Conservation (phyloP, 2,797 vertebrate genomes). For the Takifugu rubripes region DNA sequence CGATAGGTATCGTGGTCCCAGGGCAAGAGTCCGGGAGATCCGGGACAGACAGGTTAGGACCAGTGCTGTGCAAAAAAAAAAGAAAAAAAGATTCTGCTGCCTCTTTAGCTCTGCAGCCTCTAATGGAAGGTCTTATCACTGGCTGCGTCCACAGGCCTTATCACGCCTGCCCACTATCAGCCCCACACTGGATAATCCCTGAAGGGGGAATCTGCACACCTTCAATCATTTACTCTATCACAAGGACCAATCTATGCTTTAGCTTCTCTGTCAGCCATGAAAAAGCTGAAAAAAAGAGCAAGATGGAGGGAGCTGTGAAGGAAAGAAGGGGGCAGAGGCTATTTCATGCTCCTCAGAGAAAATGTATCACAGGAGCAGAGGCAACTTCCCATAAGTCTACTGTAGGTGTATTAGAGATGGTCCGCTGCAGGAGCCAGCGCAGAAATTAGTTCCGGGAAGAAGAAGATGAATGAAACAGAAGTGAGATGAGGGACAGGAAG, state of each 20-base stretch:
- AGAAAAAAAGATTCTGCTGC: conserved; percentile 40
- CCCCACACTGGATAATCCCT: conserved; percentile 75
- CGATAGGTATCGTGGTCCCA: conserved; percentile 41
- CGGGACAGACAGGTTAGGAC: conserved; percentile 26
- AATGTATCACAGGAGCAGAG: conserved; percentile 54
- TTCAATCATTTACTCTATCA: conserved; percentile 76
- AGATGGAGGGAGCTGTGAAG: conserved; percentile 38
- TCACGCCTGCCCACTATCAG: conserved; percentile 72
- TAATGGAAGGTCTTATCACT: conserved; percentile 78
- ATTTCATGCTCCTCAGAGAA: conserved; percentile 67
- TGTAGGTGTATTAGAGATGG: conserved; percentile 28
- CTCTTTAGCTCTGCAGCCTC: conserved; percentile 48
- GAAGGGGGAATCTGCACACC: conserved; percentile 76
- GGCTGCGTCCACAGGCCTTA: conserved; percentile 63
- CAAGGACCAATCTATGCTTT: conserved; percentile 65
- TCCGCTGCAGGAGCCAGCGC: conserved; percentile 8
- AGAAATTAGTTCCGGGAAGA: conserved; percentile 40
- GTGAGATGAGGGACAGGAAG: conserved; percentile 10
- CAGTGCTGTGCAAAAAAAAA: conserved; percentile 21
- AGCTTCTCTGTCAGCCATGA: conserved; percentile 55
- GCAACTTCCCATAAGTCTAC: conserved; percentile 38
- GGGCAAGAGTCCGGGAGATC: conserved; percentile 30
- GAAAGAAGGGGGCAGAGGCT: conserved; percentile 41
- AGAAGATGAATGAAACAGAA: conserved; percentile 21
- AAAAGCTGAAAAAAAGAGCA: conserved; percentile 43